These are phyloP conservation scores for Elgaria multicarinata DNA, from an alignment of 2,113 vertebrate species.

Conservation along the genomic window DNA sequence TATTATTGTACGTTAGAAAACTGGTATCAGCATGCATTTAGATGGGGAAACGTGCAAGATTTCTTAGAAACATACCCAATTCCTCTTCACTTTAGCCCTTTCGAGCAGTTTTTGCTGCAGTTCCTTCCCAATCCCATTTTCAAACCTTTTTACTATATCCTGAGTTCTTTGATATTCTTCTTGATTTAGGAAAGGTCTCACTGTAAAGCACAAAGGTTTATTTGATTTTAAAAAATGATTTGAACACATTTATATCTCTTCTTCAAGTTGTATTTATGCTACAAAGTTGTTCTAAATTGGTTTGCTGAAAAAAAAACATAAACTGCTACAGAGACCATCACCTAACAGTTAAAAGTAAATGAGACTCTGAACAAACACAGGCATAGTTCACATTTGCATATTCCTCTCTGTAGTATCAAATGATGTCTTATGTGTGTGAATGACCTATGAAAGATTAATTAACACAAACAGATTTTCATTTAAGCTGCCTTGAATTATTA, in stretches of 20 bases:
- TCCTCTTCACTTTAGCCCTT: constrained; percentile 86
- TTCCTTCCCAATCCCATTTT: constrained; percentile 85
- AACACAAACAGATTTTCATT: neutral
- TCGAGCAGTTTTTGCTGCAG: constrained; percentile 91
- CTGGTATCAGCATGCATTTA: no score
- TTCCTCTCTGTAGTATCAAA: neutral
- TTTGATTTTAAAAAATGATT: neutral
- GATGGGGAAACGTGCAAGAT: neutral
- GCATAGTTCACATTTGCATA: neutral
- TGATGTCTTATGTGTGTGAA: neutral
- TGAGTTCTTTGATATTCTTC: constrained; percentile 85
- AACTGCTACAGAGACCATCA: neutral
- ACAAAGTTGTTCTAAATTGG: neutral
- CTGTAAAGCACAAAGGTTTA: constrained; percentile 73
- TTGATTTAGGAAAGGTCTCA: constrained; percentile 89
- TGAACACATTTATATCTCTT: neutral
- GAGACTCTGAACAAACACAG: neutral
- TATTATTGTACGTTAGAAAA: neutral
- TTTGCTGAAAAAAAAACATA: neutral
- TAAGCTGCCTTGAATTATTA: no score
- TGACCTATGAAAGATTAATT: neutral
- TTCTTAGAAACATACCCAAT: constrained; percentile 85
- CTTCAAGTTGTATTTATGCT: neutral
- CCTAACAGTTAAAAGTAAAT: no score
- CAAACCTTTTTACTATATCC: constrained; percentile 85